A percentile compares a stretch with the other conserved stretches of the same genome.
These are phyloP conservation scores for Ploceus nigricollis DNA, from an alignment of 2,113 vertebrate genomes.

Conservation along the genomic window DNA sequence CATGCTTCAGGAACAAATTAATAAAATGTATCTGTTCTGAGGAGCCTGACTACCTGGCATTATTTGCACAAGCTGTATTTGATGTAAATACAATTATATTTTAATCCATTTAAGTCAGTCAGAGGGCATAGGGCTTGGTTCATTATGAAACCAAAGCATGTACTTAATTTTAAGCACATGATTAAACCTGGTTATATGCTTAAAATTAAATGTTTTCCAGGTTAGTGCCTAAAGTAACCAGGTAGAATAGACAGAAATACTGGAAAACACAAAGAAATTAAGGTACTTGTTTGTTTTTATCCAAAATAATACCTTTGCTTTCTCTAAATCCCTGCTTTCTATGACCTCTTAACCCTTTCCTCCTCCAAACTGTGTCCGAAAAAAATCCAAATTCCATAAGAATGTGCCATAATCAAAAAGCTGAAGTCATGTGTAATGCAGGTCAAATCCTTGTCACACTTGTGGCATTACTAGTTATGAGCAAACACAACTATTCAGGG, in stretches of 20 bases:
- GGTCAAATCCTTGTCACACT: not conserved
- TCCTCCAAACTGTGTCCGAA: not conserved
- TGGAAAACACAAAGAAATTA: not conserved
- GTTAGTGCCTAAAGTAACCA: not conserved
- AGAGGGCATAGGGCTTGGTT: not conserved
- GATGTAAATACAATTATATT: constrained; percentile 22
- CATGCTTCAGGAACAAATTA: not conserved
- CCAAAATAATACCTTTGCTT: not conserved
- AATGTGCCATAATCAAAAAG: not conserved
- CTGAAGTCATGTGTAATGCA: not conserved
- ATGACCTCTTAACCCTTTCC: not conserved
- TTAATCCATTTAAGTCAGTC: constrained; percentile 3
- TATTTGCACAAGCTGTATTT: constrained; percentile 19
- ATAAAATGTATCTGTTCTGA: not conserved
- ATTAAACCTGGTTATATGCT: not conserved
- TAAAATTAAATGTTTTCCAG: not conserved
- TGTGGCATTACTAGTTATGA: not conserved
- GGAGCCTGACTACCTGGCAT: not conserved
- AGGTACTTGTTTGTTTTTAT: not conserved
- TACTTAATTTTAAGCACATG: constrained; percentile 15
- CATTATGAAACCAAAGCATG: not conserved
- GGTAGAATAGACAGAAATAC: not conserved
- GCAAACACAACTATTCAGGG: not conserved
- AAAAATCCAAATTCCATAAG: not conserved
- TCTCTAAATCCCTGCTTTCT: not conserved